Base-by-base conservation (phyloP, 1,140 invertebrate species). In the Cotesia glomerata region DNA sequence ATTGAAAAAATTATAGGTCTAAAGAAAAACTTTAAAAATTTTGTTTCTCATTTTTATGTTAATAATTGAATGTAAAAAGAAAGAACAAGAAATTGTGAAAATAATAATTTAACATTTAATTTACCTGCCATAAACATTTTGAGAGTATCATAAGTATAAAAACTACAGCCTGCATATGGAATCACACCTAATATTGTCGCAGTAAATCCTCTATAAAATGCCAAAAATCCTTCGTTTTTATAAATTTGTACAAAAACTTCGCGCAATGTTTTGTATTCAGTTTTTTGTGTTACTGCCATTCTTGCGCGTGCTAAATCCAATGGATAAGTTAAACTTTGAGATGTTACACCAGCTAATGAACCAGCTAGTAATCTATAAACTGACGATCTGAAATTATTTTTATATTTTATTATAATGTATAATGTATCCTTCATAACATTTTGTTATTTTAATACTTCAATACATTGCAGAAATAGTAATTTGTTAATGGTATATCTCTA, bases 161-260 rank as follows among this genome's bases (percentile, higher is more conserved):
- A 99, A 54, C 96, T 97, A 61, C 94, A 94, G 8, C 98, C 98
- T 9, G 98, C 97, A 87, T 99, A 99, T 0, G 97, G 97, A 79
- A 99, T 95, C 0, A 98, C 96, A 2, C 98, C 98, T 1, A 97
- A 82, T 16, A 99, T 90, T 0, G 98, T 98, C 1, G 97, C 95
- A 39, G 91, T 88, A 83, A 96, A 97, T 0, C 98, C 98, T 74
- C 93, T 86, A 84, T 97, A 99, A 51, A 98, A 90, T 0, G 93
- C 91, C 49, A 83, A 56, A 1, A 93, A 80, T 0, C 98, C 97
- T 88, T 98, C 96, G 70, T 92, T 88, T 64, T 88, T 82, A 81
- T 93, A 94, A 68, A 97, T 96, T 79, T 92, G 93, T 34, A 88
- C 81, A 85, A 99, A 98, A 4, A 98, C 95, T 83, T 95, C 88